Percentiles rank a stretch among this genome's conserved stretches.
Evolutionary conservation across 1,140 invertebrate genomes (phyloP).

Genomic region (Octopus bimaculoides): DNA sequence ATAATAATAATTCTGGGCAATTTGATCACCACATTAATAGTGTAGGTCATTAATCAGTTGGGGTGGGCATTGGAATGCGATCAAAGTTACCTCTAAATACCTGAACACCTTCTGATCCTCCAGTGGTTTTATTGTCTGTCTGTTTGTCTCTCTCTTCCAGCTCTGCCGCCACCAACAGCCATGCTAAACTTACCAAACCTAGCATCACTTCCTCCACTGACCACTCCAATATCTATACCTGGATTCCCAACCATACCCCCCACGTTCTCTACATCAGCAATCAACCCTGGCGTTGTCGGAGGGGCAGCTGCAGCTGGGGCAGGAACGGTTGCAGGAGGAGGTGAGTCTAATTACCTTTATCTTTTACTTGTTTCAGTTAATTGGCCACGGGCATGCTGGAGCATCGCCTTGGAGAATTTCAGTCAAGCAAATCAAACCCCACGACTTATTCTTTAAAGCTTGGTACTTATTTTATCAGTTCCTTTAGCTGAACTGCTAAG

Average conservation of each 20-base stretch:
- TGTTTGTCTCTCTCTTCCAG: neutral
- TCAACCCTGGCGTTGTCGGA: neutral
- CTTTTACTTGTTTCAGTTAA: neutral
- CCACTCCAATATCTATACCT: slow-evolving; percentile 40
- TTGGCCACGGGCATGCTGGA: no score
- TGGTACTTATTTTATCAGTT: no score
- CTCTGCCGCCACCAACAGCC: slow-evolving; percentile 21
- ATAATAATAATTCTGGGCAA: no score
- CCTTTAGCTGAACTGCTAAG: no score
- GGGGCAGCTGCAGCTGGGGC: neutral
- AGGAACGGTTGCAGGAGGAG: neutral
- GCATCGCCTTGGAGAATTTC: no score
- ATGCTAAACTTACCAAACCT: slow-evolving; percentile 29
- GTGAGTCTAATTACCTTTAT: neutral
- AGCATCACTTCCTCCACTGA: slow-evolving; percentile 36
- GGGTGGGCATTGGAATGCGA: no score
- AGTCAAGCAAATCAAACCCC: no score
- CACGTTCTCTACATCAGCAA: slow-evolving; percentile 23
- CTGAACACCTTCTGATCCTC: neutral
- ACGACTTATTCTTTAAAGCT: no score
- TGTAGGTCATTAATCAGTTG: no score
- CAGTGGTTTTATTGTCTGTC: neutral
- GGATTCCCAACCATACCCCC: slow-evolving; percentile 43
- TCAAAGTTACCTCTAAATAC: no score
- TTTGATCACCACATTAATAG: no score